Percentiles rank a stretch among this genome's conserved stretches.
Conservation (phyloP, 2,888 invertebrate species). For the Vesta saturnalis region DNA sequence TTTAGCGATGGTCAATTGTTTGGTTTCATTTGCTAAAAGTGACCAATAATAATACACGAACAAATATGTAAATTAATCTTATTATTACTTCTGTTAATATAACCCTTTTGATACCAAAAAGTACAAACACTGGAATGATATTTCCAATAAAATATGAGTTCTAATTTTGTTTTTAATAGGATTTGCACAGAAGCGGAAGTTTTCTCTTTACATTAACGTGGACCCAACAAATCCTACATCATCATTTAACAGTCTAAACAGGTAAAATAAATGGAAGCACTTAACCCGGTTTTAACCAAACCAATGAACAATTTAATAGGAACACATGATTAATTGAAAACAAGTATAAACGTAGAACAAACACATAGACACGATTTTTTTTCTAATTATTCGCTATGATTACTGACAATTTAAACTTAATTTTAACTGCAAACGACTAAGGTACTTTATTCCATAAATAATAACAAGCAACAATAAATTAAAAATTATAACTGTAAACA, state of each 20-base stretch:
- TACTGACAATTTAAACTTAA: no score
- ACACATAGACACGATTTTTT: no score
- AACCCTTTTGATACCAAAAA: not conserved
- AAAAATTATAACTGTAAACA: no score
- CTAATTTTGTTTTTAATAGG: slow-evolving; percentile 22
- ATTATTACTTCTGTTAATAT: not conserved
- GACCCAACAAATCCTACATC: slow-evolving; percentile 21
- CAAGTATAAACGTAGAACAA: not conserved
- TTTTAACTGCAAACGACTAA: no score
- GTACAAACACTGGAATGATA: slow-evolving; percentile 11
- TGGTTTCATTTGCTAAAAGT: no score
- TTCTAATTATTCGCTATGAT: no score
- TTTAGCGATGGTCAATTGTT: not conserved
- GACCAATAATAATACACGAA: no score
- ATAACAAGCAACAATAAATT: no score
- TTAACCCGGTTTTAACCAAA: slow-evolving; percentile 27
- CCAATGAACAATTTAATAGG: slow-evolving; percentile 26
- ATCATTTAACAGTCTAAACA: slow-evolving; percentile 27
- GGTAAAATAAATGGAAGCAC: slow-evolving; percentile 28
- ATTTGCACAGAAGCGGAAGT: slow-evolving; percentile 15
- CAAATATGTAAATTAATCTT: not conserved
- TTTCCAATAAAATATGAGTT: slow-evolving; percentile 22
- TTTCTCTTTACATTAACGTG: slow-evolving; percentile 10
- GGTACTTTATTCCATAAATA: no score
- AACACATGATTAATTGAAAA: slow-evolving; percentile 29